These are phyloP conservation scores for Toxotes lorentzi DNA, from an alignment of 2,797 vertebrate species.

Conservation along the genomic window DNA sequence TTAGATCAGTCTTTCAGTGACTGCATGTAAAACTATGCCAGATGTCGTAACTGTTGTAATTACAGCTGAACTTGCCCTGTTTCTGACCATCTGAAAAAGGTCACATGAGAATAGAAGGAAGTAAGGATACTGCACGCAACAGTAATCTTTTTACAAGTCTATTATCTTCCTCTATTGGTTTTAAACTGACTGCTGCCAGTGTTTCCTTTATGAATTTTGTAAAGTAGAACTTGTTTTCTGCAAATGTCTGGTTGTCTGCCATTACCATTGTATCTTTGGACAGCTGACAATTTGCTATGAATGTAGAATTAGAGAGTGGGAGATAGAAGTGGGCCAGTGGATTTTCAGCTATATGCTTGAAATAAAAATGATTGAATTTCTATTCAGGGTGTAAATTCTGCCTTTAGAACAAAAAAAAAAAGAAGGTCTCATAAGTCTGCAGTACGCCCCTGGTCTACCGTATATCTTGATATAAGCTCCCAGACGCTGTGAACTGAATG, in stretches of 20 bases:
- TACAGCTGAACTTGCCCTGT: conserved; percentile 9
- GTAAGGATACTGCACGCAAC: conserved; percentile 19
- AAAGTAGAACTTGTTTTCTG: conserved; percentile 40
- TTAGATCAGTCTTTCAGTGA: neutral
- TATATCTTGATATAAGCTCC: conserved; percentile 40
- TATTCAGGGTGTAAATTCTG: conserved; percentile 24
- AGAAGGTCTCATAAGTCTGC: neutral
- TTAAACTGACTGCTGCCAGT: conserved; percentile 4
- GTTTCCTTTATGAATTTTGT: conserved; percentile 35
- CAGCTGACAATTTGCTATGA: conserved; percentile 39
- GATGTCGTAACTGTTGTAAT: conserved; percentile 8
- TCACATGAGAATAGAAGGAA: conserved; percentile 30
- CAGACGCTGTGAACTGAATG: conserved; percentile 50
- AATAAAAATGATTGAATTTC: conserved; percentile 21
- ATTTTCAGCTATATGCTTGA: conserved; percentile 27
- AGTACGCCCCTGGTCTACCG: conserved; percentile 3
- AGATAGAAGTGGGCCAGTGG: conserved; percentile 49
- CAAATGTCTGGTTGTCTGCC: conserved; percentile 41
- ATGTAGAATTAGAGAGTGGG: conserved; percentile 41
- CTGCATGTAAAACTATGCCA: conserved; percentile 11
- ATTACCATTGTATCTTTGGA: conserved; percentile 47
- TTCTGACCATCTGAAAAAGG: conserved; percentile 4
- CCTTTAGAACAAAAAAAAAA: conserved; percentile 15
- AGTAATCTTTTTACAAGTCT: conserved; percentile 21
- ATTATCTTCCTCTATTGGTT: conserved; percentile 41